Conservation (phyloP, 2,797 vertebrate species). For the Pangasius krempfi region DNA sequence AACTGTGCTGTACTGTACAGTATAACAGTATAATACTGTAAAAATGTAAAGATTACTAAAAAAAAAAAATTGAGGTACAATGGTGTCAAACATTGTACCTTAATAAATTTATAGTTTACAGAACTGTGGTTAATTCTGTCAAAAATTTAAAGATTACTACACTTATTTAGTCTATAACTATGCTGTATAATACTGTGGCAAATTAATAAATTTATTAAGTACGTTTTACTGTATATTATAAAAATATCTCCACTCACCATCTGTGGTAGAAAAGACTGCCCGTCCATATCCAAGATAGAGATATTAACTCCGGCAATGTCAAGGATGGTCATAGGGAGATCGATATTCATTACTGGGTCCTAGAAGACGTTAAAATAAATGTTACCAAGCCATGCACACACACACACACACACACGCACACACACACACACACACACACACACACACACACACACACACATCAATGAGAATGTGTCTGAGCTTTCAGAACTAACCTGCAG, state of each 20-base stretch:
- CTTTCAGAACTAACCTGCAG: constrained; percentile 65
- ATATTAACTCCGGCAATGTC: constrained; percentile 78
- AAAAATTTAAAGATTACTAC: background rate
- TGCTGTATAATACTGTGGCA: background rate
- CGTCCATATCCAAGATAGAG: constrained; percentile 71
- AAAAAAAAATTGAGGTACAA: no score
- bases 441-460: background rate
- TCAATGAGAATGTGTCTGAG: background rate
- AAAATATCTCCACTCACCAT: constrained; percentile 68
- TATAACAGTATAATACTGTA: no score
- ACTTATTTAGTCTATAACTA: no score
- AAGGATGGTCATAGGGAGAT: constrained; percentile 79
- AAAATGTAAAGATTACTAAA: no score
- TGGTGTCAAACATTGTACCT: no score
- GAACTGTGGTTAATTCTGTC: background rate
- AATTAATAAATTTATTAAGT: background rate
- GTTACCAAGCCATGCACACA: background rate
- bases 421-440: background rate
- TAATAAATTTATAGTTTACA: background rate
- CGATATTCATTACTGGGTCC: constrained; percentile 79
- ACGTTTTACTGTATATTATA: background rate
- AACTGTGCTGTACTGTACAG: no score
- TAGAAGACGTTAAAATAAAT: constrained; percentile 48
- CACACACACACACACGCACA: background rate
- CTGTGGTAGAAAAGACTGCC: constrained; percentile 78